These are phyloP conservation scores for Formicarius rufipectus DNA, from an alignment of 2,113 vertebrate genomes.

Conservation along the genomic window DNA sequence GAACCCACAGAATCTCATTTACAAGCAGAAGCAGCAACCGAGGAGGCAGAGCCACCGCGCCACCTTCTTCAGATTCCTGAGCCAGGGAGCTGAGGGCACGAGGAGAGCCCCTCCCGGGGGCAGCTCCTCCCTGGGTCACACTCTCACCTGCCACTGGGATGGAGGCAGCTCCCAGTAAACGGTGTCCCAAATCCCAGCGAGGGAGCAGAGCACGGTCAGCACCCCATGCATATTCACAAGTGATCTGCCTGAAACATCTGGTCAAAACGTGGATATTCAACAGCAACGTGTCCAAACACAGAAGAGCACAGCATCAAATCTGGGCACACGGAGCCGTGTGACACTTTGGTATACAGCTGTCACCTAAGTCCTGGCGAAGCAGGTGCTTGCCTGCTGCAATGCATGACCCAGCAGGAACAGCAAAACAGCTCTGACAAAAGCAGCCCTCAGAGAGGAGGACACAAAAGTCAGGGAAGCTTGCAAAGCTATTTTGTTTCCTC, in stretches of 20 bases:
- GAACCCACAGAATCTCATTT: constrained; percentile 24
- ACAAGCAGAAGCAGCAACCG: neutral
- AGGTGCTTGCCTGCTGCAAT: neutral
- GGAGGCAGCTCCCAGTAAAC: neutral
- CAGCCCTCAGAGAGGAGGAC: neutral
- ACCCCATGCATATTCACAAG: neutral
- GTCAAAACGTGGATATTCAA: neutral
- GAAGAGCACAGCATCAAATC: neutral
- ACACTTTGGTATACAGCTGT: constrained; percentile 32
- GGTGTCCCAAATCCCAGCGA: neutral
- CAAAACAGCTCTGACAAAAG: neutral
- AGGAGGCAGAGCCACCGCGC: neutral
- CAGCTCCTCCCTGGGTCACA: accelerated
- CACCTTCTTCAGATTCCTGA: neutral
- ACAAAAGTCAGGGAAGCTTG: neutral
- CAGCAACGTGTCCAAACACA: neutral
- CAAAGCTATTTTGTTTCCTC: neutral
- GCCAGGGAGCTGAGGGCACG: neutral
- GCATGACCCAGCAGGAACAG: neutral
- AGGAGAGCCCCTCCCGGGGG: neutral
- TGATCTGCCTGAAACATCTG: neutral
- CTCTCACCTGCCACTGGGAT: neutral
- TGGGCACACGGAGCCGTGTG: neutral
- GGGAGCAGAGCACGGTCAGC: neutral
- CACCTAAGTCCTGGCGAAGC: neutral